A percentile compares a stretch with the other conserved stretches of the same genome.
phyloP scores from a whole-genome alignment of 1,140 invertebrate species.

The Drosophila pallidifrons region DNA sequence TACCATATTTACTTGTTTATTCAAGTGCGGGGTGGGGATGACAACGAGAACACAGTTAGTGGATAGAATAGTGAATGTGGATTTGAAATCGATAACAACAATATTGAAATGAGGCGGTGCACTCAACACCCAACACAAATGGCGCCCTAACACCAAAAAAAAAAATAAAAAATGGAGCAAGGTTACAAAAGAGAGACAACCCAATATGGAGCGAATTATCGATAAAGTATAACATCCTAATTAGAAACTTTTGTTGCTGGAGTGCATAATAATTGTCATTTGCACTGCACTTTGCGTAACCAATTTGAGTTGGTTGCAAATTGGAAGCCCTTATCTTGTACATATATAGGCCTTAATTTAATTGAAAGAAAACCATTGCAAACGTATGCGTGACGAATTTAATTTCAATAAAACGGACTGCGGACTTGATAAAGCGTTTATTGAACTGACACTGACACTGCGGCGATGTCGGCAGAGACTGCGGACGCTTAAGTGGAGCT shows the following conservation, averaged over 20 bases:
- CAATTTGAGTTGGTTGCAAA: constrained; percentile 7
- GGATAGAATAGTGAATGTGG: constrained; percentile 3
- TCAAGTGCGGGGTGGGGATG: neutral
- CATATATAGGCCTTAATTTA: neutral
- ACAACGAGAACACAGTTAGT: neutral
- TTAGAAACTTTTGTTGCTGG: constrained; percentile 4
- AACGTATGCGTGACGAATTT: constrained; percentile 33
- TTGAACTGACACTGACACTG: constrained; percentile 36
- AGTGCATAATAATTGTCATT: constrained; percentile 20
- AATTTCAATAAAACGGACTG: constrained; percentile 22
- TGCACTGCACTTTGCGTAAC: constrained; percentile 25
- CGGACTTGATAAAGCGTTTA: constrained; percentile 50
- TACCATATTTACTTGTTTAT: constrained; percentile 13
- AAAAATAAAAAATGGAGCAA: constrained; percentile 13
- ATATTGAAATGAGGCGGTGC: neutral
- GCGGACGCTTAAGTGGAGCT: constrained; percentile 8
- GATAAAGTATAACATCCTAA: constrained; percentile 12
- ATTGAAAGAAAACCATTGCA: constrained; percentile 1
- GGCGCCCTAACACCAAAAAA: constrained; percentile 3
- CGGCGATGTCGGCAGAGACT: neutral
- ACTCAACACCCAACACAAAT: neutral
- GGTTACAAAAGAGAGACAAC: neutral
- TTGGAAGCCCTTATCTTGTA: neutral
- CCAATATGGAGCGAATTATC: neutral
- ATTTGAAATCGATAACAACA: constrained; percentile 33